phyloP scores from a whole-genome alignment of 2,113 vertebrate species.

The Ailurus styani region DNA sequence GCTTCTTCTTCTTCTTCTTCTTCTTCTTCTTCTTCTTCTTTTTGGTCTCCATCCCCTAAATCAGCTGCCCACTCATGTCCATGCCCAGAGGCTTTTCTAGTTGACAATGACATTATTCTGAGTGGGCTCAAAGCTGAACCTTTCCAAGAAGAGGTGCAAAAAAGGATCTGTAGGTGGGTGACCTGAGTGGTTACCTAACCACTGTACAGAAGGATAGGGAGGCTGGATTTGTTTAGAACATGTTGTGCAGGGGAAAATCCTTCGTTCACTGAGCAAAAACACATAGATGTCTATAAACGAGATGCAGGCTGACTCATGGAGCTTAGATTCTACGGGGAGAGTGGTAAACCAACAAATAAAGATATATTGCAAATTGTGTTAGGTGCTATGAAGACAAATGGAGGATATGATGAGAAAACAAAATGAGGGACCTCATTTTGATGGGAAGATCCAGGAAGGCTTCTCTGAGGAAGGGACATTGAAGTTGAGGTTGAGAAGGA shows the following conservation, averaged over 20 bases:
- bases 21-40: too few species aligned
- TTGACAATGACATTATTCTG: neutral
- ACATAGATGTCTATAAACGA: neutral
- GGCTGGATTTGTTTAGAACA: neutral
- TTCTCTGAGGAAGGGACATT: neutral
- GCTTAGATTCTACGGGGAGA: neutral
- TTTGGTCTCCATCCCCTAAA: fast-evolving
- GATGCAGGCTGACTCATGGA: neutral
- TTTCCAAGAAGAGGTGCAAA: neutral
- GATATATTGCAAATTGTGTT: neutral
- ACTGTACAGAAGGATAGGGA: too few species aligned
- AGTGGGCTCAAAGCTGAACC: neutral
- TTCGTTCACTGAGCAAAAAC: neutral
- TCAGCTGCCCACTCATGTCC: neutral
- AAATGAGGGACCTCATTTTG: neutral
- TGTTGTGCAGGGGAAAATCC: too few species aligned
- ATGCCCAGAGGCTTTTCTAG: neutral
- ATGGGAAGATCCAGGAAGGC: neutral
- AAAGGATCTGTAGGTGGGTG: neutral
- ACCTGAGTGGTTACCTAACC: neutral
- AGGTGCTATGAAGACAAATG: neutral
- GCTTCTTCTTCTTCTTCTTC: too few species aligned
- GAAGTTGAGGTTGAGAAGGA: neutral
- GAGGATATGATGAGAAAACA: neutral
- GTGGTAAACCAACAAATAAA: neutral